Base-by-base conservation (phyloP, 1,140 invertebrate species). In the Capitella teleta region DNA sequence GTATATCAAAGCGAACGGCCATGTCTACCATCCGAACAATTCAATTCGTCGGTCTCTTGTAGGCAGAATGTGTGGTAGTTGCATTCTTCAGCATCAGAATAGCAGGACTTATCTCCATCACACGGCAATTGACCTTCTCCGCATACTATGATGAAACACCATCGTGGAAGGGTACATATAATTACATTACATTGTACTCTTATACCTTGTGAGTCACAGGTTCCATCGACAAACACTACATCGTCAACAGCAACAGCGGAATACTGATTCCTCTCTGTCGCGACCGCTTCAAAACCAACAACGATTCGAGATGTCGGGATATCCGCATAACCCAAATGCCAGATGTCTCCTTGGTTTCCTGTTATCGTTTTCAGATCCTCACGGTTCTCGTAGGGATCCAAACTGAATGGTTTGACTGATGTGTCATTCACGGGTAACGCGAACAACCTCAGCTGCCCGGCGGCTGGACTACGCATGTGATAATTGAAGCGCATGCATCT, bases 11-110 rank as follows among this genome's bases (percentile, higher is more conserved):
- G 19, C 4, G 24, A 40, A 8, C 5, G 26, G 18, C 43, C 18
- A n/a, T 2, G 21, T 26, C 19, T 26, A 18, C 23, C 47, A 49
- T 26, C 36, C 21, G n/a, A n/a, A n/a, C n/a, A n/a, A n/a, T n/a
- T n/a, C 1, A 26, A 18, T 41, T 49, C 47, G 21, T 49, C 47
- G 5, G 47, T 40, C 30, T 18, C 19, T 32, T 49, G 34, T 4
- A 49, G 21, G 28, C 47, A 49, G 10, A 40, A 18, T 4, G 28
- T 28, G 21, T 49, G 34, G 34, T 21, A 41, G 47, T 49, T 49
- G 37, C 47, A 49, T 14, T 28, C 23, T 18, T 40, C 34, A 4
- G 12, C 16, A 19, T n/a, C 16, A 25, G 47, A 37, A 28, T 25
- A 25, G 47, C 47, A 49, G n/a, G 26, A n/a, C 18, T 25, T 16